Conservation (phyloP, 37 sponge, comb jelly and placozoan species). For the Beroe ovata region DNA sequence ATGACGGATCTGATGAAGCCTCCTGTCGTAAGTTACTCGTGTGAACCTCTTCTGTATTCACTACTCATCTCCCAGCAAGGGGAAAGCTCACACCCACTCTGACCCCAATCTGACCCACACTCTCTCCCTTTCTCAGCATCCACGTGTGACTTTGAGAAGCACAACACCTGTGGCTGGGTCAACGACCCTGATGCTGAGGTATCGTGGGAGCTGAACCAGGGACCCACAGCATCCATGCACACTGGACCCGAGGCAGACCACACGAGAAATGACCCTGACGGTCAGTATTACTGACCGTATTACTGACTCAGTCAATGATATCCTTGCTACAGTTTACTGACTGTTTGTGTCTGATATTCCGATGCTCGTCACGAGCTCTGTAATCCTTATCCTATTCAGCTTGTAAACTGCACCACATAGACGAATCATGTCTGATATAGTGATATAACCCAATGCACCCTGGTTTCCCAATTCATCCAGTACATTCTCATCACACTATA, state of each 20-base stretch:
- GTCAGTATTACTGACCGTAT: no score
- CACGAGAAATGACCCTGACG: conserved; percentile 25
- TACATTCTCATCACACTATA: background rate
- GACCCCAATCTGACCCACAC: background rate
- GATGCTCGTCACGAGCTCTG: no score
- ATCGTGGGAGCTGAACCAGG: conserved; percentile 47
- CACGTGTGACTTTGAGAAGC: conserved; percentile 59
- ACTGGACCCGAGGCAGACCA: conserved; percentile 49
- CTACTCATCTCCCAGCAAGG: no score
- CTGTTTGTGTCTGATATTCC: no score
- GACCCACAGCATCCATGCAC: conserved; percentile 21
- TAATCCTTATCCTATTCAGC: no score
- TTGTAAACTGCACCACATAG: no score
- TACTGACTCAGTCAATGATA: no score
- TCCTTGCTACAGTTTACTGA: no score
- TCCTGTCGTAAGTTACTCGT: conserved; percentile 27
- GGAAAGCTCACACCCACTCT: no score
- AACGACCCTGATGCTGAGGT: conserved; percentile 37
- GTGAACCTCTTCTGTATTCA: background rate
- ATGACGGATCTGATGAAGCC: conserved; percentile 67
- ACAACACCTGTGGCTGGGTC: conserved; percentile 42
- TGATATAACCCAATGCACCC: no score
- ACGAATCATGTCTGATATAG: no score
- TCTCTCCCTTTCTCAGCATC: background rate
- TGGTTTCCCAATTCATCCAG: no score